Conservation (phyloP, 2,797 vertebrate genomes). For the Tapera naevia region DNA sequence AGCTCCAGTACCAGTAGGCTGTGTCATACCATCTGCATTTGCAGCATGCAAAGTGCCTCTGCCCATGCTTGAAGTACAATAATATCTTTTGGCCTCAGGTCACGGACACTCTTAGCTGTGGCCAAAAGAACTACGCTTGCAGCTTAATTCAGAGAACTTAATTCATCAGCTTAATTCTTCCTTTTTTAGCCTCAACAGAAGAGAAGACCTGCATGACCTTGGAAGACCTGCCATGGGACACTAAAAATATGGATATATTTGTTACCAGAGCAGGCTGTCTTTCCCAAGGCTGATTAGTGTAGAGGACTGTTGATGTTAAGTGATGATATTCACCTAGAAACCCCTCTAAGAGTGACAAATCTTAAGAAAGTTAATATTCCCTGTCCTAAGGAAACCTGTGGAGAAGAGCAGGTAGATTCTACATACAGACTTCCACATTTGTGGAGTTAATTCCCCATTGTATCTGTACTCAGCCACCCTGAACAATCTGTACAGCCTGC, state of each 20-base stretch:
- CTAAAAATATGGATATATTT: not conserved
- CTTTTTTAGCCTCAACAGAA: not conserved
- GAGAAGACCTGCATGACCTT: not conserved
- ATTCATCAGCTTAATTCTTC: too few species aligned
- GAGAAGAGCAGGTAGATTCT: not conserved
- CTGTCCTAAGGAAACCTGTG: not conserved
- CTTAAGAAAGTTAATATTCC: not conserved
- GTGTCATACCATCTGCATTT: slow-evolving; percentile 52
- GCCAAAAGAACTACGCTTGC: not conserved
- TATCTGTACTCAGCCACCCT: not conserved
- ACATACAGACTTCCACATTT: not conserved
- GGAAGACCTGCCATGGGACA: not conserved
- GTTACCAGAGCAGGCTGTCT: not conserved
- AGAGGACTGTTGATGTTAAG: not conserved
- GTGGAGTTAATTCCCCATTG: not conserved
- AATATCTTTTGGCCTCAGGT: slow-evolving; percentile 18
- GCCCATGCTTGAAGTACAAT: not conserved
- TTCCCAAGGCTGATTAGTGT: not conserved
- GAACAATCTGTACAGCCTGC: not conserved
- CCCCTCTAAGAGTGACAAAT: not conserved
- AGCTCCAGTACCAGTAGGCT: slow-evolving; percentile 8
- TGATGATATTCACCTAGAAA: not conserved
- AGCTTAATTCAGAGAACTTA: not conserved
- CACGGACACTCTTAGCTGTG: not conserved
- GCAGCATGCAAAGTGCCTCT: slow-evolving; percentile 37